These are phyloP conservation scores for Orchesella flavescens DNA, from an alignment of 2,888 invertebrate species.

Conservation along the genomic window DNA sequence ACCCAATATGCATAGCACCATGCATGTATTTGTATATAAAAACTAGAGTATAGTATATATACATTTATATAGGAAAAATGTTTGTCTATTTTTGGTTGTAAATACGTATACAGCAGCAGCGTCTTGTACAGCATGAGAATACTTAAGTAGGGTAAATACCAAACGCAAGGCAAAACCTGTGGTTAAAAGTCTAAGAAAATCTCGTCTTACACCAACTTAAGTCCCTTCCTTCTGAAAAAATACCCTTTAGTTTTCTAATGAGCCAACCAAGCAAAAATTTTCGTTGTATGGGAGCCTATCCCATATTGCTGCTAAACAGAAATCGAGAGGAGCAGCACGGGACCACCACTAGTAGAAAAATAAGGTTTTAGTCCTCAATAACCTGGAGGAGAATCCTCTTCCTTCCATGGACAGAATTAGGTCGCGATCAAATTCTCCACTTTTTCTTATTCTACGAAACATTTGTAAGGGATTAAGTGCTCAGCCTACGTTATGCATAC, in stretches of 20 bases:
- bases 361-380: conserved; percentile 14
- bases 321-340: neutral
- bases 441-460: conserved; percentile 33
- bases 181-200: conserved; percentile 42
- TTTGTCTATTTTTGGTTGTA: neutral
- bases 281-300: neutral
- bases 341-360: neutral
- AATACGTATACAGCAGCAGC: neutral
- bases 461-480: conserved; percentile 55
- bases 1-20: neutral
- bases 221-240: neutral
- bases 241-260: conserved; percentile 3
- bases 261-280: conserved; percentile 2
- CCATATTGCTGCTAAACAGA: neutral
- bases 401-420: conserved; percentile 38
- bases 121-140: neutral
- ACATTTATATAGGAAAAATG: neutral
- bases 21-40: neutral
- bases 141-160: conserved; percentile 29
- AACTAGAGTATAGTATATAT: neutral
- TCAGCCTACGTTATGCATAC: conserved; percentile 49
- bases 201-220: conserved; percentile 24
- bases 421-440: conserved; percentile 36
- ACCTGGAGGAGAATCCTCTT: conserved; percentile 11
- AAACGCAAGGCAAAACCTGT: conserved; percentile 14